Evolutionary conservation across 2,888 invertebrate genomes (phyloP), one percentile per base, ranked within the genome.

Genomic region (Polyploca ridens): DNA sequence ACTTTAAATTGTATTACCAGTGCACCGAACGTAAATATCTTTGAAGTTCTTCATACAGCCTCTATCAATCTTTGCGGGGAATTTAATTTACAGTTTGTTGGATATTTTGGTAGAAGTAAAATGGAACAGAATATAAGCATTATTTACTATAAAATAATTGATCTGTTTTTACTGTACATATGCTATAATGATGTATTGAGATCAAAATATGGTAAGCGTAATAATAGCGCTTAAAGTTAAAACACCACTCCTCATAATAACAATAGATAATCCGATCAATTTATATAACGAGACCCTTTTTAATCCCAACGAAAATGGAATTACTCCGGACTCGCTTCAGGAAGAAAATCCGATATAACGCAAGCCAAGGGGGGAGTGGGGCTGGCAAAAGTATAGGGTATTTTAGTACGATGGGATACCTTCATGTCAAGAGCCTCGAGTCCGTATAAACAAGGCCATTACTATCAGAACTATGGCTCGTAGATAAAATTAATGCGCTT

Each of bases 1-100:
- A 92, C 91, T 93, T 93, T 93, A 93, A 94, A 93, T 93, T 93
- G 91, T 89, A 91, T 93, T 93, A 90, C 87, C 85, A 84, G 75
- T 79, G 84, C 82, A 78, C 82, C 78, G 79, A 87, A 88, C 85
- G 85, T 83, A 88, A 87, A 90, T 89, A 86, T 87, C 85, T 88
- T 81, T 78, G 75, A 79, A 80, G 77, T 77, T 73, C 77, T 79
- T 67, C 78, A 73, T 72, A 63, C 19, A 67, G 69, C 66, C 75
- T 69, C 78, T 82, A 85, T 85, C 83, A 85, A 82, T 85, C 84
- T 86, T 85, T 76, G 66, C 41, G 66, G 54, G 66, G 71, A 72
- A 79, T 77, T 71, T 65, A 72, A 69, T 77, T 76, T 70, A 64
- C 66, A 67, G 65, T 62, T 62, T 59, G 61, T 58, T 66, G 69